Evolutionary conservation across 2,888 invertebrate genomes (phyloP).

Genomic region (Mythimna pallens): DNA sequence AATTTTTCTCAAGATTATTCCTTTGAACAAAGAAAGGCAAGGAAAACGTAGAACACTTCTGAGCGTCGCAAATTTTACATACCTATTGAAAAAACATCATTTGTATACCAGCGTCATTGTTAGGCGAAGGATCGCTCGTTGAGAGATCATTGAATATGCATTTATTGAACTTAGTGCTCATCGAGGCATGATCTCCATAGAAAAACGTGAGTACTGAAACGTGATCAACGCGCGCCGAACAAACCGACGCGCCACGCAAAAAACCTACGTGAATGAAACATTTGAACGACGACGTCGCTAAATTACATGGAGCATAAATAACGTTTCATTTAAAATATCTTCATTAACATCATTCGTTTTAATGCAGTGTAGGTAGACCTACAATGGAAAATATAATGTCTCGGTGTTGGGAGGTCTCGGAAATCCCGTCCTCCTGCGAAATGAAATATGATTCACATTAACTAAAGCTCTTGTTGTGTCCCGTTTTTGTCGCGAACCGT

Average conservation of each 20-base stretch:
- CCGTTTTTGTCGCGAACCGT: slow-evolving; percentile 82
- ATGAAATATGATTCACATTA: slow-evolving; percentile 88
- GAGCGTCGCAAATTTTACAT: slow-evolving; percentile 30
- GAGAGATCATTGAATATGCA: slow-evolving; percentile 53
- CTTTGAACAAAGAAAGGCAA: slow-evolving; percentile 47
- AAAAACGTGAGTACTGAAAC: slow-evolving; percentile 45
- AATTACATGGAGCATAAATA: slow-evolving; percentile 58
- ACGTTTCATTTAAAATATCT: slow-evolving; percentile 69
- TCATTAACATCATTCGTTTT: slow-evolving; percentile 78
- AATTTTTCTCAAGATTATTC: slow-evolving; percentile 49
- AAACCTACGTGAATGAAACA: slow-evolving; percentile 45
- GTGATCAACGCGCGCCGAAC: slow-evolving; percentile 33
- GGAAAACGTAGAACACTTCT: slow-evolving; percentile 27
- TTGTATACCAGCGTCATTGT: slow-evolving; percentile 38
- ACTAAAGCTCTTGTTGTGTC: slow-evolving; percentile 84
- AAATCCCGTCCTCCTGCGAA: slow-evolving; percentile 79
- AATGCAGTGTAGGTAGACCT: slow-evolving; percentile 74
- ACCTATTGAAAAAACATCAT: slow-evolving; percentile 42
- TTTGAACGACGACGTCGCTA: slow-evolving; percentile 58
- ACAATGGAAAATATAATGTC: slow-evolving; percentile 75
- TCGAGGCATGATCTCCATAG: slow-evolving; percentile 46
- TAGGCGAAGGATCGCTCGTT: slow-evolving; percentile 17
- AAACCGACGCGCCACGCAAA: slow-evolving; percentile 24
- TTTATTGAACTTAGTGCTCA: slow-evolving; percentile 49
- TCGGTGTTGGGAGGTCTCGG: slow-evolving; percentile 74